Base-by-base conservation (phyloP, 2,113 vertebrate genomes). In the Stictonetta naevosa region DNA sequence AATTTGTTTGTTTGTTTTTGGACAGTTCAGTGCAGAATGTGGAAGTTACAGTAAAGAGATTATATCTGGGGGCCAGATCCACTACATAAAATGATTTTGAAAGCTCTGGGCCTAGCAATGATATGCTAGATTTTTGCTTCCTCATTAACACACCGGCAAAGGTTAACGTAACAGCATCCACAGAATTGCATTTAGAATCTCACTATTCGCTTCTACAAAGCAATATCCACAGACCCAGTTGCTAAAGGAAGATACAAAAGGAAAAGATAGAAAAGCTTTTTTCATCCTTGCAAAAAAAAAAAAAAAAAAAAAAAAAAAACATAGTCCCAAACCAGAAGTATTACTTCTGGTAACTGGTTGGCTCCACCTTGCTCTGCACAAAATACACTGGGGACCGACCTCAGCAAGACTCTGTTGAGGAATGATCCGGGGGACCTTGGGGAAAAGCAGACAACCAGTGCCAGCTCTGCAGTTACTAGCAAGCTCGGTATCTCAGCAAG, bases 101-200 rank as follows among this genome's bases (percentile, higher is more conserved):
- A 72, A 74, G 33, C 63, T 69, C 48, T 73, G 10, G 44, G 44
- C n/a, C 55, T 88, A 40, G 22, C 50, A 38, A 38, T 38, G 38
- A 38, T 77, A 25, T 10, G 31, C 14, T 7, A 74, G 16, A 42
- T 18, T 90, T 87, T n/a, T 86, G n/a, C 19, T 81, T 86, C 68
- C 28, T 33, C 67, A 33, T 34, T 84, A 93, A 78, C 13, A 72
- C 12, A 15, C 38, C 55, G 68, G 46, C 25, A 83, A 91, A 93
- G 34, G 52, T 93, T 78, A 83, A 59, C 25, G 38, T 12, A 59
- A n/a, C 10, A 72, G 52, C 29, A 75, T 16, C 40, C 59, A 16
- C n/a, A 4, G 3, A 74, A 42, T 9, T 0, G 0, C 29, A 14
- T 33, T 78, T 55, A 55, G 33, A 64, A 84, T 36, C 33, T 8